These are phyloP conservation scores for Conus canariensis DNA, from an alignment of 2,888 invertebrate species.

Conservation along the genomic window DNA sequence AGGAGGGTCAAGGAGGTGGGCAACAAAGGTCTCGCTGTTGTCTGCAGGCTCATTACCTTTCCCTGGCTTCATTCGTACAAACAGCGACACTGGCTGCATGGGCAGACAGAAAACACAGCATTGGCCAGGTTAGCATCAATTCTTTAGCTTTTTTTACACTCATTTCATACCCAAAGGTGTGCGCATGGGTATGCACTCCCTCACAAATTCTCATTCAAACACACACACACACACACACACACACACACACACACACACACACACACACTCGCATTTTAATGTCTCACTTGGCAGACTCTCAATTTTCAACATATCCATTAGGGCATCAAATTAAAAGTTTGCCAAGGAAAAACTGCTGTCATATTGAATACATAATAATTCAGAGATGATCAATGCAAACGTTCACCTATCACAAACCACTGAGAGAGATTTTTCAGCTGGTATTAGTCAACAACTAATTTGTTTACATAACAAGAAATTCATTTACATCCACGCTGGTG, in stretches of 20 bases:
- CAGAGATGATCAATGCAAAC: too few species aligned
- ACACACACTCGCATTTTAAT: too few species aligned
- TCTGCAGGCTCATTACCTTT: slow-evolving; percentile 69
- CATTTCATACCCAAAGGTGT: background rate
- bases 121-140: background rate
- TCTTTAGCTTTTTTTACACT: background rate
- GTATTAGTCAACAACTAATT: too few species aligned
- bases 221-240: too few species aligned
- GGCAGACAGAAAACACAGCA: slow-evolving; percentile 40
- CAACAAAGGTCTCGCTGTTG: slow-evolving; percentile 19
- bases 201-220: background rate
- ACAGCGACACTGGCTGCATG: slow-evolving; percentile 75
- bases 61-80: slow-evolving; percentile 71
- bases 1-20: slow-evolving; percentile 49
- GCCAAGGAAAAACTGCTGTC: too few species aligned
- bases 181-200: background rate
- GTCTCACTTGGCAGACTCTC: too few species aligned
- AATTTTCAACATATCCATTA: background rate
- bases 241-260: too few species aligned
- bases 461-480: too few species aligned
- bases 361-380: too few species aligned
- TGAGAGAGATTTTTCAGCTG: too few species aligned
- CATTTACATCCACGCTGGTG: too few species aligned
- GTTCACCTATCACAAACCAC: too few species aligned
- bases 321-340: background rate